Evolutionary conservation across 2,113 vertebrate genomes (phyloP).

Genomic region (Leptobrachium leishanense): DNA sequence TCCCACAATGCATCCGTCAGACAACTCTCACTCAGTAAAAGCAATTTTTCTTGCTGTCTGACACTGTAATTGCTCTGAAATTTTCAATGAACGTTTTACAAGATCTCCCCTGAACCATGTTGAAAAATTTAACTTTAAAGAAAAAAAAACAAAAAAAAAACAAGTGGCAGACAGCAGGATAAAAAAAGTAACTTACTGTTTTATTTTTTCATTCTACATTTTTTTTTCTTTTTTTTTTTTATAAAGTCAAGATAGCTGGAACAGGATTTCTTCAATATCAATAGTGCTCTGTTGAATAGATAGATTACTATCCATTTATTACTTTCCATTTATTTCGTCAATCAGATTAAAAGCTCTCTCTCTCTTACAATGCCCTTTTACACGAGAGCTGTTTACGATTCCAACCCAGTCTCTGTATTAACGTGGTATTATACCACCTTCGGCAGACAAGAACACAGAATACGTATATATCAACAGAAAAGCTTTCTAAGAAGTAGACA

Average conservation of each 20-base stretch:
- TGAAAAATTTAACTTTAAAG: conserved; percentile 86
- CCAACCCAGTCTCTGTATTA: conserved; percentile 75
- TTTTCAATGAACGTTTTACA: conserved; percentile 87
- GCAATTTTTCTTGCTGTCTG: conserved; percentile 94
- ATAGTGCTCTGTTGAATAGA: conserved; percentile 81
- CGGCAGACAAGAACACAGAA: conserved; percentile 58
- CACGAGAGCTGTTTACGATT: conserved; percentile 82
- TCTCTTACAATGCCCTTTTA: conserved; percentile 79
- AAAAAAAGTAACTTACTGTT: conserved; percentile 69
- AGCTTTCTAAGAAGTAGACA: too few species aligned
- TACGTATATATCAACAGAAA: conserved; percentile 66
- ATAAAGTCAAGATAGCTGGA: conserved; percentile 75
- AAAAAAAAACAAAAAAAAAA: conserved; percentile 69
- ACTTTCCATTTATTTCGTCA: conserved; percentile 84
- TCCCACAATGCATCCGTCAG: conserved; percentile 98
- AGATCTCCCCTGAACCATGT: conserved; percentile 89
- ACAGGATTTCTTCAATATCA: conserved; percentile 81
- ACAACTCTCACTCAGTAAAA: conserved; percentile 86
- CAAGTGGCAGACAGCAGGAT: conserved; percentile 80
- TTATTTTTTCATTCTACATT: neutral
- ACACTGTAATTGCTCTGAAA: conserved; percentile 97
- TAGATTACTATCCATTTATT: conserved; percentile 85
- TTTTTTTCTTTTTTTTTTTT: conserved; percentile 62
- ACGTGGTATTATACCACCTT: conserved; percentile 75
- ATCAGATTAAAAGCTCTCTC: conserved; percentile 81